A percentile compares a stretch with the other conserved stretches of the same genome.
phyloP scores from a whole-genome alignment of 2,113 vertebrate genomes.

The Etheostoma spectabile region DNA sequence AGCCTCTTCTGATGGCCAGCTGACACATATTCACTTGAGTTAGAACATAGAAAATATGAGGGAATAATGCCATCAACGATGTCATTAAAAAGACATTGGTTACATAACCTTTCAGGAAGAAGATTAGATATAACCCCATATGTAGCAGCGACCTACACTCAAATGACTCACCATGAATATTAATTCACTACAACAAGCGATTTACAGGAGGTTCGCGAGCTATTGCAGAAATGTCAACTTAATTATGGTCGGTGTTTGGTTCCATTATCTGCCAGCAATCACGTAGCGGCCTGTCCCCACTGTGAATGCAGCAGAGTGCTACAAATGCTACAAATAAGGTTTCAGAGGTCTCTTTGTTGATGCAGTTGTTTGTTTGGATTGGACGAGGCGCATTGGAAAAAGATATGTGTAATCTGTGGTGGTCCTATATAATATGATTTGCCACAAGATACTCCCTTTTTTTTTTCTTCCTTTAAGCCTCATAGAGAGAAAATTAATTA shows the following conservation, averaged over 20 bases:
- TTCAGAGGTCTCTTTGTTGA: slow-evolving; percentile 48
- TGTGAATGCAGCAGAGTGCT: slow-evolving; percentile 17
- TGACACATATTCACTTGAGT: neutral
- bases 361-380: slow-evolving; percentile 13
- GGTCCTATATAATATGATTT: slow-evolving; percentile 35
- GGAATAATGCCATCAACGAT: neutral
- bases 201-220: slow-evolving; percentile 63
- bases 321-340: slow-evolving; percentile 36
- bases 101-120: slow-evolving; percentile 8
- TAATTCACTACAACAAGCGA: slow-evolving; percentile 68
- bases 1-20: neutral
- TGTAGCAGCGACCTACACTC: slow-evolving; percentile 35
- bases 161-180: slow-evolving; percentile 62
- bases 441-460: neutral
- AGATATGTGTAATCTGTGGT: slow-evolving; percentile 3
- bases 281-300: slow-evolving; percentile 32
- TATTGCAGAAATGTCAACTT: slow-evolving; percentile 78
- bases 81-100: slow-evolving; percentile 30
- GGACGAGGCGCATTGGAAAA: slow-evolving; percentile 38
- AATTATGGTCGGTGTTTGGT: slow-evolving; percentile 71
- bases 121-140: slow-evolving; percentile 19
- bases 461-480: slow-evolving; percentile 23
- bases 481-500: slow-evolving; percentile 50
- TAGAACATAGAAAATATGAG: neutral
- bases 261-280: slow-evolving; percentile 68